Conservation (phyloP, 1,140 invertebrate species). For the Whitmania pigra region DNA sequence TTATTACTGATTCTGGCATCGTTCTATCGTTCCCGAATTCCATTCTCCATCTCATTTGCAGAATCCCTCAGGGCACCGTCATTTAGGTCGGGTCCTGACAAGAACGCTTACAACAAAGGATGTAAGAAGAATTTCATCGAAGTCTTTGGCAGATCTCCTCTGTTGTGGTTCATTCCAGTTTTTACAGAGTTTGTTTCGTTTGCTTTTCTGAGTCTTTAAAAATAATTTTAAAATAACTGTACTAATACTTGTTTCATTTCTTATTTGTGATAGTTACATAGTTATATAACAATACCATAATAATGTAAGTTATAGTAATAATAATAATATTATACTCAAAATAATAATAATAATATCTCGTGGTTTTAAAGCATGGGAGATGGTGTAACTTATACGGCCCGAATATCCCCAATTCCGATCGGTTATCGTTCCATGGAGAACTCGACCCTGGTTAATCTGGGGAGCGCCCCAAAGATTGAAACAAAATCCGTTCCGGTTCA, state of each 20-base stretch:
- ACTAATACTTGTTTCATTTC: constrained; percentile 4
- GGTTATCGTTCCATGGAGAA: constrained; percentile 78
- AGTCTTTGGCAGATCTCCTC: constrained; percentile 77
- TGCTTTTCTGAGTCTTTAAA: background rate
- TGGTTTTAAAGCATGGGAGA: constrained; percentile 61
- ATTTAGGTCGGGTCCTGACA: constrained; percentile 79
- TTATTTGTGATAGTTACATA: too few species aligned
- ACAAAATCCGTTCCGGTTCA: background rate
- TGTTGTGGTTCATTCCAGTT: constrained; percentile 76
- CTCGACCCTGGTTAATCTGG: constrained; percentile 40
- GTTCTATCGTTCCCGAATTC: too few species aligned
- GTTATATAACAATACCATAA: too few species aligned
- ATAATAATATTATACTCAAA: constrained; percentile 24
- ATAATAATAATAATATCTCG: too few species aligned
- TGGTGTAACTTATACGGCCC: constrained; percentile 68
- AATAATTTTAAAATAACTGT: too few species aligned
- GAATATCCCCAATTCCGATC: constrained; percentile 57
- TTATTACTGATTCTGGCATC: too few species aligned
- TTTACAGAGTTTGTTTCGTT: constrained; percentile 65
- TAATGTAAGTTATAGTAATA: too few species aligned
- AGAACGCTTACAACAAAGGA: constrained; percentile 86
- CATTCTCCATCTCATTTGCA: constrained; percentile 43
- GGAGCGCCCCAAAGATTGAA: background rate
- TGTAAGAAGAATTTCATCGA: constrained; percentile 78
- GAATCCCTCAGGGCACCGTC: constrained; percentile 89